Evolutionary conservation across 2,888 invertebrate species (phyloP).

Genomic region (Synergus gifuensis): DNA sequence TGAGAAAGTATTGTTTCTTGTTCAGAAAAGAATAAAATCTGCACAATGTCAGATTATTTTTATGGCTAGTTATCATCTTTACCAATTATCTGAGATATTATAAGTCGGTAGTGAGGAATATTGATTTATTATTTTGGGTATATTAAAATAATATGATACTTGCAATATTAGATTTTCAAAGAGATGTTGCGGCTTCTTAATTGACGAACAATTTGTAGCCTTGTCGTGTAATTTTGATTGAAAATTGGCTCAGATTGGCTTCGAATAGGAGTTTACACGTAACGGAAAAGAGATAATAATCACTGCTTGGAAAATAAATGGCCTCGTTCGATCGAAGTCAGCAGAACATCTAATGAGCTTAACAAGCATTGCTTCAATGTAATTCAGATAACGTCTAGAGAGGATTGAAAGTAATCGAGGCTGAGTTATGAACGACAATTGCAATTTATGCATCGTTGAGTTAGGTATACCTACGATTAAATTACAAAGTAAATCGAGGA

Average conservation of each 20-base stretch:
- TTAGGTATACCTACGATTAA: neutral
- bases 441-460: neutral
- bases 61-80: no score
- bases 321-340: constrained; percentile 26
- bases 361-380: constrained; percentile 17
- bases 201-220: constrained; percentile 1
- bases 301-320: constrained; percentile 35
- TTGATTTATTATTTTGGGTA: no score
- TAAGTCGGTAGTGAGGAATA: no score
- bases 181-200: neutral
- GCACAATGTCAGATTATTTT: no score
- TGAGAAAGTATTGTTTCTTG: no score
- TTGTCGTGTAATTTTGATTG: constrained; percentile 5
- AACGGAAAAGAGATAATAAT: constrained; percentile 17
- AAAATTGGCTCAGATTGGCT: constrained; percentile 3
- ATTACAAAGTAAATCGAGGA: neutral
- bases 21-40: no score
- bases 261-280: constrained; percentile 12
- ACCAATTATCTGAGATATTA: no score
- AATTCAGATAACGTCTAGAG: constrained; percentile 25
- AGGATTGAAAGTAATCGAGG: constrained; percentile 20
- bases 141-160: no score
- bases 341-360: constrained; percentile 33
- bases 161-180: no score
- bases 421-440: constrained; percentile 28